These are phyloP conservation scores for Chrysolina haemoptera DNA, from an alignment of 2,888 invertebrate genomes.

Conservation along the genomic window DNA sequence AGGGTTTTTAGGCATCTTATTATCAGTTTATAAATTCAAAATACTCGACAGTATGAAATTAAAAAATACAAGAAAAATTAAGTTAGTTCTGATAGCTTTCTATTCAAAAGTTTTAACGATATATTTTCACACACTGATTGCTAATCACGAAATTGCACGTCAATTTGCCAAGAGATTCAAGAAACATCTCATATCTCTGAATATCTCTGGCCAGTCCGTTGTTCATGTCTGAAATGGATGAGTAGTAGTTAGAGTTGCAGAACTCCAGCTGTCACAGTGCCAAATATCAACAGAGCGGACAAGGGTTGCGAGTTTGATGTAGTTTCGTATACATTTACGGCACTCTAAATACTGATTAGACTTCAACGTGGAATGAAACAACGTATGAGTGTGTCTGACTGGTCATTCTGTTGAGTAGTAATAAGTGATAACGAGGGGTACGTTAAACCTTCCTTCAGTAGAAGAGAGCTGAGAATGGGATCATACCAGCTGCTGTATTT, in stretches of 20 bases:
- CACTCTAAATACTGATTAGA: neutral
- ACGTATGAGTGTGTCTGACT: neutral
- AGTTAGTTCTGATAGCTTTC: no score
- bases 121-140: neutral
- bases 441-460: no score
- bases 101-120: neutral
- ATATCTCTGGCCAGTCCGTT: conserved; percentile 8
- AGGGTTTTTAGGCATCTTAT: no score
- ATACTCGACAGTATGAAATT: no score
- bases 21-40: no score
- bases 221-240: neutral
- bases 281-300: neutral
- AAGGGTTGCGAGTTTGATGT: neutral
- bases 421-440: no score
- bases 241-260: neutral
- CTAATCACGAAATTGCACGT: conserved; percentile 1
- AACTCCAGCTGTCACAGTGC: neutral
- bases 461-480: no score
- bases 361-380: neutral
- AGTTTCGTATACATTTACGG: neutral
- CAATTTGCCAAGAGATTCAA: neutral
- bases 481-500: no score
- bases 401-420: neutral
- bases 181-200: neutral
- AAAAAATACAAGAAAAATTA: no score